Percentiles rank a stretch among this genome's conserved stretches.
Conservation (phyloP, 1,140 invertebrate species). For the Lucilia sericata region DNA sequence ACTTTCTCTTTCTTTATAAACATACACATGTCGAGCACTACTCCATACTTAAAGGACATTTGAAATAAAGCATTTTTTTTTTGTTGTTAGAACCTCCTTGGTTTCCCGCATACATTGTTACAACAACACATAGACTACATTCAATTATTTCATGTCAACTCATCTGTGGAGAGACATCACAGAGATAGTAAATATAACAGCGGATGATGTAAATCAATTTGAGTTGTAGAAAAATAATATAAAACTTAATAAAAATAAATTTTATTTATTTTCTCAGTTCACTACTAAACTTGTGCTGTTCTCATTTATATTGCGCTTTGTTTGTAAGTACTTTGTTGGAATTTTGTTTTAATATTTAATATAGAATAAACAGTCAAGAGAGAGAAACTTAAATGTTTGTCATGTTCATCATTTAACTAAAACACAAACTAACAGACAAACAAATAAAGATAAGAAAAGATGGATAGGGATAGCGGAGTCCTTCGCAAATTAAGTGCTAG, state of each 20-base stretch:
- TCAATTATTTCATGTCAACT: neutral
- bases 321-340: neutral
- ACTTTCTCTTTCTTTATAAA: neutral
- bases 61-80: neutral
- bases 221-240: neutral
- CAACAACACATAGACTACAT: neutral
- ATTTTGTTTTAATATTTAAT: slow-evolving; percentile 14
- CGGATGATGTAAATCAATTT: neutral
- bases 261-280: neutral
- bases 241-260: slow-evolving; percentile 1
- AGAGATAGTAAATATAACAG: neutral
- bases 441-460: neutral
- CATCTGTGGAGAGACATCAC: neutral
- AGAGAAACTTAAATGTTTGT: neutral
- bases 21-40: neutral
- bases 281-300: neutral
- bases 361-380: neutral
- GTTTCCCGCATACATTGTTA: too few species aligned
- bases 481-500: slow-evolving; percentile 4
- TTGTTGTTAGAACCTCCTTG: too few species aligned
- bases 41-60: neutral
- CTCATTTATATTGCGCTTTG: neutral
- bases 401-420: slow-evolving; percentile 16
- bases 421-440: neutral
- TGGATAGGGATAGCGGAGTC: neutral